Percentiles rank a stretch among this genome's conserved stretches.
phyloP scores from a whole-genome alignment of 2,113 vertebrate genomes.

The Phyllostomus hastatus region DNA sequence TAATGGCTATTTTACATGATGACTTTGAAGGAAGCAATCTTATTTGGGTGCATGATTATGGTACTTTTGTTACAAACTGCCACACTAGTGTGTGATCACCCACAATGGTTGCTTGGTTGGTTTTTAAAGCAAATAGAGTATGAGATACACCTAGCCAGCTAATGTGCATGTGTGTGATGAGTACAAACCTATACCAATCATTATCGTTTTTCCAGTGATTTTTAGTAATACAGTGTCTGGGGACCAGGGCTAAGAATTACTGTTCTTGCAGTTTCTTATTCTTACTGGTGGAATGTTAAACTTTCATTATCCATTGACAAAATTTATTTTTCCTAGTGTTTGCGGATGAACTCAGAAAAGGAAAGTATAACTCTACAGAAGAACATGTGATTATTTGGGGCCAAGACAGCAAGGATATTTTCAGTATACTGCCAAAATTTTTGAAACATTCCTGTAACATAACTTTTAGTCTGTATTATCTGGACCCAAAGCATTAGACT shows the following conservation, averaged over 20 bases:
- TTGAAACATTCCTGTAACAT: neutral
- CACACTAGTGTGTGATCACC: neutral
- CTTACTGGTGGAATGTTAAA: neutral
- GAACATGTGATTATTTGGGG: neutral
- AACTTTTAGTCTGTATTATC: neutral
- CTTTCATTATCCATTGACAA: slow-evolving; percentile 1
- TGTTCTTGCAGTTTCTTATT: neutral
- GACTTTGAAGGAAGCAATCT: neutral
- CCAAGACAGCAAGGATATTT: neutral
- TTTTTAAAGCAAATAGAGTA: neutral
- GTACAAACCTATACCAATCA: neutral
- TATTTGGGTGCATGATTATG: neutral
- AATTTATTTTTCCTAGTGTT: neutral
- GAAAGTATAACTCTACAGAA: neutral
- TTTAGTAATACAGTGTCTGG: neutral
- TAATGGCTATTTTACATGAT: neutral
- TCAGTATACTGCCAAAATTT: neutral
- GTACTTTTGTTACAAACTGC: neutral
- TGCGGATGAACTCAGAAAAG: neutral
- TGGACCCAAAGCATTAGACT: neutral
- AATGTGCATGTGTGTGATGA: neutral
- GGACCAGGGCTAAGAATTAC: neutral
- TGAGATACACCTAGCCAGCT: neutral
- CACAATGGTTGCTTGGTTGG: neutral
- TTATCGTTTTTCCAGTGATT: neutral